Evolutionary conservation across 2,797 vertebrate species (phyloP).

Genomic region (Leuciscus waleckii): DNA sequence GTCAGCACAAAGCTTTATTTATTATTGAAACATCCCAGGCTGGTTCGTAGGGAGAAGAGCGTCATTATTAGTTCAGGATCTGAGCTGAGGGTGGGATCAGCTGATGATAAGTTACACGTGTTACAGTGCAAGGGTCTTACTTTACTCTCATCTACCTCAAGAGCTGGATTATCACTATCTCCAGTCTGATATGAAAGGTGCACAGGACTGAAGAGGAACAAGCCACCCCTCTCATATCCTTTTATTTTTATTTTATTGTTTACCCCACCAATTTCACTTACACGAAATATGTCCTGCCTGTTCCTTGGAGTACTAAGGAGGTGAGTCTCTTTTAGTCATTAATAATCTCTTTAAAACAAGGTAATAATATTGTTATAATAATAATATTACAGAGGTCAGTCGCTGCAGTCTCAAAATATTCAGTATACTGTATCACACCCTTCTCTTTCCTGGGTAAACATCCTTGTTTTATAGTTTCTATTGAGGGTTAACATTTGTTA

Average conservation of each 20-base stretch:
- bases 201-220: conserved; percentile 38
- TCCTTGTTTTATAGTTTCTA: conserved; percentile 23
- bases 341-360: background rate
- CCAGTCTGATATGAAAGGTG: conserved; percentile 45
- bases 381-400: background rate
- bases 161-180: conserved; percentile 27
- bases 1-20: background rate
- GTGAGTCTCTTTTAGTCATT: conserved; percentile 26
- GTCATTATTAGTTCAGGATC: background rate
- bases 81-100: conserved; percentile 29
- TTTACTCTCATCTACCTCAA: conserved; percentile 34
- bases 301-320: conserved; percentile 52
- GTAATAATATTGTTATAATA: background rate
- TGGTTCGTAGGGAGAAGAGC: background rate
- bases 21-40: background rate
- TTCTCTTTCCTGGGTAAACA: conserved; percentile 25
- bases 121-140: conserved; percentile 57
- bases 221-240: conserved; percentile 9
- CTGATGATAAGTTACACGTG: conserved; percentile 49
- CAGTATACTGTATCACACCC: background rate
- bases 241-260: background rate
- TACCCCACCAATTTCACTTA: background rate
- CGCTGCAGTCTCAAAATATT: background rate
- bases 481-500: background rate
- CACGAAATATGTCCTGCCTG: conserved; percentile 47